Evolutionary conservation across 2,113 vertebrate genomes (phyloP), one percentile per base, ranked within the genome.

Genomic region (Festucalex cinctus): DNA sequence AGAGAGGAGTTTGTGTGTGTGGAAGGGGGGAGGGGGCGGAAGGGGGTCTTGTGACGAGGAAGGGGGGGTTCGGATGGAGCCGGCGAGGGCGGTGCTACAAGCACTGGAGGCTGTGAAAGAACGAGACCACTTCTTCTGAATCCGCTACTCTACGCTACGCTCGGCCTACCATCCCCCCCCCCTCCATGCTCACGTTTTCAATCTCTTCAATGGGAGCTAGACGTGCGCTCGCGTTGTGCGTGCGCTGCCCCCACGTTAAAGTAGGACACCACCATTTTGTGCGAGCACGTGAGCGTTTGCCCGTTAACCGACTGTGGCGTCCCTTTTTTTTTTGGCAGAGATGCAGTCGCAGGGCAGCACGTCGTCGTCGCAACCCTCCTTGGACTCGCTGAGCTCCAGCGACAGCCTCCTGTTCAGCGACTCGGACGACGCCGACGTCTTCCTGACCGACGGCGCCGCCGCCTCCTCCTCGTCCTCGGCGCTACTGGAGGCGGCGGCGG

Each of bases 331-430:
- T 68, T 10, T 17, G 43, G 24, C 78, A 92, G 90, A 60, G 59
- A 93, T 93, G 92, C 91, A 92, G 81, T 89, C 91, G 44, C 85
- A 91, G n/a, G 68, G 88, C 76, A 92, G 86, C 35, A 66, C 90
- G 49, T 93, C 92, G 49, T 93, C 92, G 56, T 91, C 92, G 36
- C 88, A 88, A 22, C 88, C 91, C 58, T 93, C 92, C 37, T 86
- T 89, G 0, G 91, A 92, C 66, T 94, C 92, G 36, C 71, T 90
- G 14, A 85, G 85, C 82, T 92, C 89, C 13, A 82, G 79, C 0
- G 91, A 90, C 75, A 91, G 89, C 76, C 78, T 85, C 79, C 49
- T 89, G 63, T 78, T 89, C 70, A 93, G 91, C 24, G 89, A 92
- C 65, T 89, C 79, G 0, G 91, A 91, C 16, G 92, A 94, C 73